Conservation (phyloP, 2,113 vertebrate genomes). For the Solea senegalensis region DNA sequence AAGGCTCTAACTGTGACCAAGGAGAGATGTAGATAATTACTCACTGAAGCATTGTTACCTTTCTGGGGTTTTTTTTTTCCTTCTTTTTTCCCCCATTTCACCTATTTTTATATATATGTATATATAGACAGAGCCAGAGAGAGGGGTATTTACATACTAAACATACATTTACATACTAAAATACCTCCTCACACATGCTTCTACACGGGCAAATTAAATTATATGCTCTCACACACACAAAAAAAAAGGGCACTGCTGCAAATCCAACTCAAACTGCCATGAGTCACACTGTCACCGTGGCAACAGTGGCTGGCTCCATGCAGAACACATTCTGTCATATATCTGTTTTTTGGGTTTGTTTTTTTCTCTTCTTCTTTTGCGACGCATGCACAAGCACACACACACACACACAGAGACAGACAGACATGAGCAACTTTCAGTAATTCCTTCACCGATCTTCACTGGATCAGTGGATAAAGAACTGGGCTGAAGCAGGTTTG, state of each 20-base stretch:
- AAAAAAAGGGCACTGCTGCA: conserved; percentile 57
- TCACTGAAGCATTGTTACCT: conserved; percentile 3
- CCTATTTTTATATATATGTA: not conserved
- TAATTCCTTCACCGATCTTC: conserved; percentile 54
- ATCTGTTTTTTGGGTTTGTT: conserved; percentile 28
- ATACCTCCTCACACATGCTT: conserved; percentile 18
- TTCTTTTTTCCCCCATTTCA: not conserved
- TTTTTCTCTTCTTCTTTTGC: not conserved
- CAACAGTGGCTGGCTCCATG: conserved; percentile 79
- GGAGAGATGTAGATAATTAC: conserved; percentile 51
- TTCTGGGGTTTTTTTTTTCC: too few relatives aligned
- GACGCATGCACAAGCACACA: conserved; percentile 30
- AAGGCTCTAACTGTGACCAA: conserved; percentile 64
- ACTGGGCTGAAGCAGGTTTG: conserved; percentile 34
- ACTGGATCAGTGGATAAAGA: conserved; percentile 52
- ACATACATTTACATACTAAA: conserved; percentile 23
- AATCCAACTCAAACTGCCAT: conserved; percentile 78
- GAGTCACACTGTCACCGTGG: conserved; percentile 84
- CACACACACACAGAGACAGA: conserved; percentile 32
- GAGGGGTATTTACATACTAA: too few relatives aligned
- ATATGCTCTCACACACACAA: conserved; percentile 27
- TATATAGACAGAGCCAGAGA: not conserved
- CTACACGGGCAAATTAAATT: conserved; percentile 7
- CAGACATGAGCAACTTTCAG: conserved; percentile 44
- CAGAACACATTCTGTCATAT: conserved; percentile 78